Evolutionary conservation across 1,140 invertebrate species (phyloP).

Genomic region (Calephelis virginiensis): DNA sequence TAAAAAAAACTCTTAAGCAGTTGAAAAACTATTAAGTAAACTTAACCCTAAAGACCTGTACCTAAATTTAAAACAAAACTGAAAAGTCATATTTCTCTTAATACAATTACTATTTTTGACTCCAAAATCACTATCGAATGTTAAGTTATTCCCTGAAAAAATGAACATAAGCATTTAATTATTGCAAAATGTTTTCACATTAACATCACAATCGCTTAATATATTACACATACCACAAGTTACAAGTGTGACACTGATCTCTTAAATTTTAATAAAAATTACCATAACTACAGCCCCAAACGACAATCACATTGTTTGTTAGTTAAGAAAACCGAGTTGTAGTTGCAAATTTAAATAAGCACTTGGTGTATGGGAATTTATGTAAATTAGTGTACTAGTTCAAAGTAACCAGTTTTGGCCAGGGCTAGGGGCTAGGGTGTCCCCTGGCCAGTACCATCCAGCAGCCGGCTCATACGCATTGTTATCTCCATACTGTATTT

Average conservation of each 20-base stretch:
- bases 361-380: constrained; percentile 55
- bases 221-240: neutral
- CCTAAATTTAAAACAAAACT: too few relatives aligned
- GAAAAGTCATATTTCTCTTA: too few relatives aligned
- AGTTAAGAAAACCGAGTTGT: constrained; percentile 26
- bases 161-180: too few relatives aligned
- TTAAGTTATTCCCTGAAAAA: too few relatives aligned
- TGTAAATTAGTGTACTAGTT: constrained; percentile 63
- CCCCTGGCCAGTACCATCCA: constrained; percentile 32
- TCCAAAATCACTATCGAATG: too few relatives aligned
- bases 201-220: too few relatives aligned
- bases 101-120: too few relatives aligned
- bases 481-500: neutral
- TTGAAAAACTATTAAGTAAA: too few relatives aligned
- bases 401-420: constrained; percentile 45
- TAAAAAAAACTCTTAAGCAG: too few relatives aligned
- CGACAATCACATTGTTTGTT: neutral
- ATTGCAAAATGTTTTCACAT: too few relatives aligned
- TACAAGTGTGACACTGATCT: neutral
- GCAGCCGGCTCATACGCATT: constrained; percentile 28
- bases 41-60: too few relatives aligned
- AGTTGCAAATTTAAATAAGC: constrained; percentile 23
- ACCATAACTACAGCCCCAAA: constrained; percentile 1
- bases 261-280: constrained; percentile 1
- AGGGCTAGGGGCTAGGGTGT: constrained; percentile 11